Evolutionary conservation across 2,888 invertebrate genomes (phyloP).

Genomic region (Ennomos quercinarius): DNA sequence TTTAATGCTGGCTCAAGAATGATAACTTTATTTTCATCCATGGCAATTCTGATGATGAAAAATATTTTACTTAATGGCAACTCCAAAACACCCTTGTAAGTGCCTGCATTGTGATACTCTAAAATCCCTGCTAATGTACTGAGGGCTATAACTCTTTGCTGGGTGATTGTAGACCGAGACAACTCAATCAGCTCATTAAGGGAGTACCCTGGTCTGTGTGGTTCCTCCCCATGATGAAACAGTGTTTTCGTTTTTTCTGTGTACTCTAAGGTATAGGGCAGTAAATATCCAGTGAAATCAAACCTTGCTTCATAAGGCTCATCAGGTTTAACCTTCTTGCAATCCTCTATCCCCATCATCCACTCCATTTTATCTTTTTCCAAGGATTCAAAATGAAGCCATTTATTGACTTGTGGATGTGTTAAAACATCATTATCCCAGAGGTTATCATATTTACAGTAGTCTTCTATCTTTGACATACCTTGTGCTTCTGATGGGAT

Average conservation of each 20-base stretch:
- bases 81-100: conserved; percentile 90
- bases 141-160: conserved; percentile 93
- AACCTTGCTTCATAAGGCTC: conserved; percentile 92
- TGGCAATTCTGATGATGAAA: conserved; percentile 92
- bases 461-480: conserved; percentile 1
- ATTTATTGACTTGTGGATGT: conserved; percentile 87
- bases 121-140: conserved; percentile 92
- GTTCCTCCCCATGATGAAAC: conserved; percentile 97
- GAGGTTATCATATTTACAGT: conserved; percentile 53
- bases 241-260: conserved; percentile 86
- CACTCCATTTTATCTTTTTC: conserved; percentile 95
- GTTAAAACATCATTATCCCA: conserved; percentile 86
- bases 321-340: conserved; percentile 82
- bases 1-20: conserved; percentile 91
- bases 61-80: conserved; percentile 91
- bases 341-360: conserved; percentile 89
- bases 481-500: conserved; percentile 1
- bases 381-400: conserved; percentile 94
- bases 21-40: conserved; percentile 92
- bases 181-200: conserved; percentile 94
- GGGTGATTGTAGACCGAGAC: conserved; percentile 90
- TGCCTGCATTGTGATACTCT: conserved; percentile 89
- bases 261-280: conserved; percentile 89
- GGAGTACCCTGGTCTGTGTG: conserved; percentile 95
- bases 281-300: conserved; percentile 91